Base-by-base conservation (phyloP, 1,140 invertebrate genomes). In the Bombus polaris region DNA sequence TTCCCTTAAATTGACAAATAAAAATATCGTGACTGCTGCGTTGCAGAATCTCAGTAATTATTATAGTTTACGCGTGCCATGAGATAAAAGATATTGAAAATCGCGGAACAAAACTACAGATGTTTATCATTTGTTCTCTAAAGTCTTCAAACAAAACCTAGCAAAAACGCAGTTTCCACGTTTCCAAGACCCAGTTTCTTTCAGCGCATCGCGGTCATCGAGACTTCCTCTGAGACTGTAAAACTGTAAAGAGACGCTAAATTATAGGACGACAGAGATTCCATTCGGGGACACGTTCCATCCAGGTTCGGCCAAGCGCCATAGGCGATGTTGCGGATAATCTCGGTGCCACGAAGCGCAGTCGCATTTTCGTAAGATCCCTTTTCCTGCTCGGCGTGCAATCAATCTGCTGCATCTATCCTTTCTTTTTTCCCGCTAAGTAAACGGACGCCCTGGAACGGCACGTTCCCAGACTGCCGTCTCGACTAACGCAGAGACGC, bases 401-500 rank as follows among this genome's bases (percentile, higher is more conserved):
- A 89, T 89, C 83, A 82, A 79, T 83, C 83, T 62, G 62, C 73
- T 80, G 83, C 39, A 66, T 89, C 87, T 70, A 42, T 87, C 68
- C 25, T 62, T 76, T 62, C 37, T 79, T 77, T 74, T 71, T 53
- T 53, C 53, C 57, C 12, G 62, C 72, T 87, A 85, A 90, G 88
- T 87, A 90, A 90, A 87, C 89, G 85, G 89, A 89, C 86, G 84
- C 85, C 73, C 68, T 15, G 85, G 78, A 78, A 89, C 85, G 85
- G 74, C 88, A 79, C 68, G 85, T 90, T 90, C 84, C 82, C 88
- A 90, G 88, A 89, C 88, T 82, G 47, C 62, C 82, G 86, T 90
- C 88, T 84, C 88, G 89, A 83, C 88, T 82, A 83, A 66, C 85
- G 88, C 86, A 87, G 88, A 90, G 88, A 90, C 89, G 89, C 82